These are phyloP conservation scores for Esox masquinongy DNA, from an alignment of 2,797 vertebrate genomes.

Conservation along the genomic window DNA sequence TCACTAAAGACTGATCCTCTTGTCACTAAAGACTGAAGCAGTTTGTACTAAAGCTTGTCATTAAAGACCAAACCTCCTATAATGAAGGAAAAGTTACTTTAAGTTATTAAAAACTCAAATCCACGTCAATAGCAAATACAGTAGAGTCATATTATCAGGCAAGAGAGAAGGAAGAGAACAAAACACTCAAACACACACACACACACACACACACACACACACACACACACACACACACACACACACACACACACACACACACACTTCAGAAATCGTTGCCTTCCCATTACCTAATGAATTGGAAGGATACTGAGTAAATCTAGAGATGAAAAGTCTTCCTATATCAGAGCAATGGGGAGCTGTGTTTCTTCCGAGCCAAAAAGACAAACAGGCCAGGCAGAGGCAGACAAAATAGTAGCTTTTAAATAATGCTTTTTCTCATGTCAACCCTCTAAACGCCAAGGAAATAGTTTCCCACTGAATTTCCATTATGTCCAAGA, in stretches of 20 bases:
- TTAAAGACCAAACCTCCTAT: no score
- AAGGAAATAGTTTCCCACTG: neutral
- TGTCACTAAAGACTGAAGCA: no score
- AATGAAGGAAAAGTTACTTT: no score
- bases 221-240: no score
- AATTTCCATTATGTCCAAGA: neutral
- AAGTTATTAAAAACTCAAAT: no score
- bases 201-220: no score
- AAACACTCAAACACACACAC: no score
- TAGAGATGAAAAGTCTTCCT: slow-evolving; percentile 16
- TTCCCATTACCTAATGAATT: slow-evolving; percentile 31
- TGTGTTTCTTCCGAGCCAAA: slow-evolving; percentile 6
- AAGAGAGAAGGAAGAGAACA: neutral
- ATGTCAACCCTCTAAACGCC: neutral
- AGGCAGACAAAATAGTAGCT: no score
- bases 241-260: slow-evolving; percentile 15
- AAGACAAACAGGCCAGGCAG: slow-evolving; percentile 3
- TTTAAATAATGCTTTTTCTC: neutral
- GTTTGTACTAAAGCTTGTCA: no score
- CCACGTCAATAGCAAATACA: no score
- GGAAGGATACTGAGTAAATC: slow-evolving; percentile 8
- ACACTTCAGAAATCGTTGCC: slow-evolving; percentile 5
- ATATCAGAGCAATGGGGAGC: neutral
- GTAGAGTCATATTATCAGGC: no score
- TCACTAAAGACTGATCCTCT: no score